A percentile compares a stretch with the other conserved stretches of the same genome.
Conservation (phyloP, 2,888 invertebrate genomes). For the Synanthedon tipuliformis region DNA sequence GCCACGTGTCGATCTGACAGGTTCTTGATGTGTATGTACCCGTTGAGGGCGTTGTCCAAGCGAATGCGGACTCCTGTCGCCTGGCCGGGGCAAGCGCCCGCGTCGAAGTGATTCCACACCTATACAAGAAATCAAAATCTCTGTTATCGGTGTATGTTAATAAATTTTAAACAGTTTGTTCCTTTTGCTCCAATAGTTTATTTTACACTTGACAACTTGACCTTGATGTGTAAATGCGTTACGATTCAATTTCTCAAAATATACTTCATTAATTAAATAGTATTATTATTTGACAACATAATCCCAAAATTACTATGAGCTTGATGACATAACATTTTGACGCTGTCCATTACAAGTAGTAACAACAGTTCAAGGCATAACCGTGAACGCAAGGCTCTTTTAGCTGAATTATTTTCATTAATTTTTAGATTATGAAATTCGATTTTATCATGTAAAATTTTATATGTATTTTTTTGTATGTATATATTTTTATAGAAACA, state of each 20-base stretch:
- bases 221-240: background rate
- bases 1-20: conserved; percentile 93
- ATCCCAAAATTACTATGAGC: too few species aligned
- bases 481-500: too few species aligned
- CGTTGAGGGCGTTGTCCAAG: conserved; percentile 92
- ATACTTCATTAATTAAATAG: too few species aligned
- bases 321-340: too few species aligned
- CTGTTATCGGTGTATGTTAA: background rate
- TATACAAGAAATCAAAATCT: conserved; percentile 9
- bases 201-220: background rate
- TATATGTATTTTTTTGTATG: too few species aligned
- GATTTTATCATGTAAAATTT: too few species aligned
- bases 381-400: too few species aligned
- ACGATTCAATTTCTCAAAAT: background rate
- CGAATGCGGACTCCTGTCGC: conserved; percentile 91
- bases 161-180: background rate
- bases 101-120: conserved; percentile 99
- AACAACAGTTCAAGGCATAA: too few species aligned
- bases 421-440: too few species aligned
- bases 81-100: conserved; percentile 94
- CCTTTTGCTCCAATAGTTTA: background rate
- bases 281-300: too few species aligned
- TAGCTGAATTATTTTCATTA: too few species aligned
- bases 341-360: too few species aligned
- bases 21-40: conserved; percentile 94